A percentile compares a stretch with the other conserved stretches of the same genome.
Evolutionary conservation across 2,113 vertebrate genomes (phyloP).

Genomic region (Anolis carolinensis): DNA sequence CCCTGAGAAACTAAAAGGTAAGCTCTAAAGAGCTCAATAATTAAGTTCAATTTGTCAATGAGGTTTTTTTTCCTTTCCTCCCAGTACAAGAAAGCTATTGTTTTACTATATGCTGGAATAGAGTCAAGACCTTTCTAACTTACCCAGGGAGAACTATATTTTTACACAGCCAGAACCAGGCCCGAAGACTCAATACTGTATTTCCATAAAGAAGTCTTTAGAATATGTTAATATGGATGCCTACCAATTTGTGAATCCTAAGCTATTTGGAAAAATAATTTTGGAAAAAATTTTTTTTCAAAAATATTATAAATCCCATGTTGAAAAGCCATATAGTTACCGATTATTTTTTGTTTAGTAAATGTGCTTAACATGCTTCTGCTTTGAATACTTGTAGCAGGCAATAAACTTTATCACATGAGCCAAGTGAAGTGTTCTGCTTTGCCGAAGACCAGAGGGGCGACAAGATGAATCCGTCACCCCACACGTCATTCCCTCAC

Average conservation of each 20-base stretch:
- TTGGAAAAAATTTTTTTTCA: background rate
- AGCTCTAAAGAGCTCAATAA: background rate
- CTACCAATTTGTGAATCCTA: constrained; percentile 18
- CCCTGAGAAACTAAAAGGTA: background rate
- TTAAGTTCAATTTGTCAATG: background rate
- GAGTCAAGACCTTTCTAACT: constrained; percentile 48
- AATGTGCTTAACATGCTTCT: background rate
- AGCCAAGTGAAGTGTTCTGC: no score
- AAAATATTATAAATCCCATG: background rate
- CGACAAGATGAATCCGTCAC: no score
- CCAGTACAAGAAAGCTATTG: constrained; percentile 60
- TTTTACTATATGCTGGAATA: constrained; percentile 44
- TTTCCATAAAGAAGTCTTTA: constrained; percentile 30
- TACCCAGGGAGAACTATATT: constrained; percentile 36
- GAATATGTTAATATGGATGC: constrained; percentile 29
- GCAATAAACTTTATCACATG: no score
- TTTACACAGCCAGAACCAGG: constrained; percentile 25
- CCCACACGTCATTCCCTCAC: no score
- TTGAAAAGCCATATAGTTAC: background rate
- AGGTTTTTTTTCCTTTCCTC: constrained; percentile 3
- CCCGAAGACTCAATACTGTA: constrained; percentile 36
- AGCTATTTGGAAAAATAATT: constrained; percentile 25
- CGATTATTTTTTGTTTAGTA: background rate
- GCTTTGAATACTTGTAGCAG: background rate
- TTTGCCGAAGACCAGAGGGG: no score